Base-by-base conservation (phyloP, 2,113 vertebrate species). In the Aythya baeri region DNA sequence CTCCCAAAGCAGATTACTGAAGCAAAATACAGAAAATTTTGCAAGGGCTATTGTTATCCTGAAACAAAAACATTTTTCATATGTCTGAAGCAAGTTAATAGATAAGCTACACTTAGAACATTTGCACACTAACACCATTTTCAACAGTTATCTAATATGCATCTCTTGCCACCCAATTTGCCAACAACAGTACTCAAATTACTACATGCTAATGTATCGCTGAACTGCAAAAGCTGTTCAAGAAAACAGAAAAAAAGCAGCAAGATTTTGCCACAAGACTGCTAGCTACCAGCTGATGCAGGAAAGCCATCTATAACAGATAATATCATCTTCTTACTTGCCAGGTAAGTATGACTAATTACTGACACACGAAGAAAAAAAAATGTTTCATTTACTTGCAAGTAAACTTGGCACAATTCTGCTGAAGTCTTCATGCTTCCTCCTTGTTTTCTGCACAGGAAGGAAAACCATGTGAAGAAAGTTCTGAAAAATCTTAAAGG, bases 11-110 rank as follows among this genome's bases (percentile, higher is more conserved):
- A 80, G 83, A 68, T 22, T 59, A 23, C 4, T 25, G 73, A 71
- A 94, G 93, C 93, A 93, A 96, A 97, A 82, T 41, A 91, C 88
- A 94, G 89, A 80, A 96, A 94, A 94, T 80, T 93, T 23, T 17
- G 89, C 67, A 86, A 71, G 74, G n/a, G 75, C 85, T 93, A 86
- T 83, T 88, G 86, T 93, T 57, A 76, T 80, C 54, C 89, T 77
- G 88, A 54, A 86, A 73, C 59, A 96, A 89, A 83, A 83, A 72
- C 91, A 76, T n/a, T 59, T 11, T 62, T 91, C 63, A 76, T 11
- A 81, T 90, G 70, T 31, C 38, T 50, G 95, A 91, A 71, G 80
- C 22, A 41, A 68, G 86, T 27, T 86, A 55, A 32, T 76, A 84
- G 67, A 71, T 10, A 84, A 73, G 61, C 17, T 25, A 54, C 38